Percentiles rank a stretch among this genome's conserved stretches.
Conservation (phyloP, 2,888 invertebrate genomes). For the Hirtodrosophila trivittata region DNA sequence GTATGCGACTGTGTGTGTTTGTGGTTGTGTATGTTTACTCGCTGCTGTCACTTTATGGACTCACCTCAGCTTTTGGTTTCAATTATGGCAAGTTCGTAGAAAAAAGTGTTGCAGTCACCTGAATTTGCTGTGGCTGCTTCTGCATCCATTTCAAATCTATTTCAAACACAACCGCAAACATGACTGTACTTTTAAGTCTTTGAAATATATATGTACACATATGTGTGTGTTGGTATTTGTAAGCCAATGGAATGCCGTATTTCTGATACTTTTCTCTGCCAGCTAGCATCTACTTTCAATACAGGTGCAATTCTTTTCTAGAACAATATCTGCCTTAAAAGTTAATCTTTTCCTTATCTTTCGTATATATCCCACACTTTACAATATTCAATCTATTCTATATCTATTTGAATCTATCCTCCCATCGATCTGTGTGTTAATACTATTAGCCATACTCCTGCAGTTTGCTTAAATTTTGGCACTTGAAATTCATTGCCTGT, state of each 20-base stretch:
- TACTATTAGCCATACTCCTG: constrained; percentile 22
- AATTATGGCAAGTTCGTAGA: constrained; percentile 16
- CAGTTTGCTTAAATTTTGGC: constrained; percentile 28
- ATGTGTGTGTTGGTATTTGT: background rate
- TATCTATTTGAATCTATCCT: constrained; percentile 5
- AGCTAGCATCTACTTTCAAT: too few relatives aligned
- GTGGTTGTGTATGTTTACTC: constrained; percentile 13
- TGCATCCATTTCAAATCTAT: constrained; percentile 24
- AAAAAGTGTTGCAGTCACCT: background rate
- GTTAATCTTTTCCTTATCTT: too few relatives aligned
- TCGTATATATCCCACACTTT: too few relatives aligned
- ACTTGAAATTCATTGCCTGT: constrained; percentile 65
- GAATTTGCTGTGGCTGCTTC: constrained; percentile 5
- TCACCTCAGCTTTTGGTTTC: constrained; percentile 43
- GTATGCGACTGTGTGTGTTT: too few relatives aligned
- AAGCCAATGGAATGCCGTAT: background rate
- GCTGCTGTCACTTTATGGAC: constrained; percentile 38
- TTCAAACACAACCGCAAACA: constrained; percentile 7
- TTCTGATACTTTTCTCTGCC: background rate
- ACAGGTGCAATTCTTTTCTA: too few relatives aligned
- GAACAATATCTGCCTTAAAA: too few relatives aligned
- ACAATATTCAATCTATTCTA: background rate
- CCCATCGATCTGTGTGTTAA: constrained; percentile 21
- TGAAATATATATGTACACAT: background rate
- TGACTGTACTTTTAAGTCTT: constrained; percentile 32